Conservation (phyloP, 1,140 invertebrate genomes). For the Drosophila insularis region DNA sequence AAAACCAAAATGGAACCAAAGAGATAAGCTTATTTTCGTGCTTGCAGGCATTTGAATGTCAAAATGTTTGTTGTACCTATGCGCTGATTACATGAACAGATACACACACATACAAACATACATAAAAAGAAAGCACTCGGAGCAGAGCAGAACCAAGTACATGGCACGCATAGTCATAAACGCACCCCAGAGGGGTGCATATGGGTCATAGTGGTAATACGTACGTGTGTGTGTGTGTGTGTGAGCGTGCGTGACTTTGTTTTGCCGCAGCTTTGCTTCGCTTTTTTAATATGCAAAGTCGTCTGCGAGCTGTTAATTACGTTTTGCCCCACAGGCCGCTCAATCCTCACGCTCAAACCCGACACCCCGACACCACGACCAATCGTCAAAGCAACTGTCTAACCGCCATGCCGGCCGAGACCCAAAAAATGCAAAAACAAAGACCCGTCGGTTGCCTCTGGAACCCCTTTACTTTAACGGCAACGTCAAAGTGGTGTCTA, state of each 20-base stretch:
- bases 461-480: not conserved
- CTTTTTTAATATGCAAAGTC: slow-evolving; percentile 47
- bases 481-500: slow-evolving; percentile 41
- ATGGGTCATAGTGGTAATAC: not conserved
- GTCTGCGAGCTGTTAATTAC: slow-evolving; percentile 59
- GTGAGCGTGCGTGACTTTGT: slow-evolving; percentile 15
- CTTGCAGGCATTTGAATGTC: slow-evolving; percentile 7
- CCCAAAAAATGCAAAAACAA: slow-evolving; percentile 9
- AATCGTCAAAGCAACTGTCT: slow-evolving; percentile 8
- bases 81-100: not conserved
- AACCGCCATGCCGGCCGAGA: slow-evolving; percentile 1
- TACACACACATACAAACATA: not conserved
- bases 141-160: not conserved
- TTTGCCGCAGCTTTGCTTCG: slow-evolving; percentile 17
- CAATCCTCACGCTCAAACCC: not conserved
- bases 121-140: not conserved
- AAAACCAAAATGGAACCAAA: too few relatives aligned
- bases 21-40: not conserved
- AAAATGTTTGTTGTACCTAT: slow-evolving; percentile 1
- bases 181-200: slow-evolving; percentile 30
- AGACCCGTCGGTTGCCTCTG: not conserved
- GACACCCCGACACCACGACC: slow-evolving; percentile 16
- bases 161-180: slow-evolving; percentile 29
- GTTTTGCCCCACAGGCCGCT: slow-evolving; percentile 6
- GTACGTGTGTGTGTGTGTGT: slow-evolving; percentile 24